These are phyloP conservation scores for Magallana nippona DNA, from an alignment of 2,888 invertebrate genomes.

Conservation along the genomic window DNA sequence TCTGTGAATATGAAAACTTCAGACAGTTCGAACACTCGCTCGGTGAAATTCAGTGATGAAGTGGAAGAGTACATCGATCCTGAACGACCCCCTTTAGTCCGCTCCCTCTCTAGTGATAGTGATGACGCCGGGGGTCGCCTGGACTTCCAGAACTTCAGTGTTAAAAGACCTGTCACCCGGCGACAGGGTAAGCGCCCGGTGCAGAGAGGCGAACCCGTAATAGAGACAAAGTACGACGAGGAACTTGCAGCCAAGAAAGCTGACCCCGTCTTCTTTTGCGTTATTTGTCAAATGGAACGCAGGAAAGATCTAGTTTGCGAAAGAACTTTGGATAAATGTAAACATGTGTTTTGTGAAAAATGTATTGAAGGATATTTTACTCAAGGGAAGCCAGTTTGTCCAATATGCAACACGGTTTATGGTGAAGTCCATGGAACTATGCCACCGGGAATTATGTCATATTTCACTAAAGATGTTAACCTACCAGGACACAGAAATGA, in stretches of 20 bases:
- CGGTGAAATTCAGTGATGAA: conserved; percentile 10
- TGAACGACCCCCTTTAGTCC: not conserved
- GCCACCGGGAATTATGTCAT: conserved; percentile 45
- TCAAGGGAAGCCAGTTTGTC: conserved; percentile 40
- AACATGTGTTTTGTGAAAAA: conserved; percentile 43
- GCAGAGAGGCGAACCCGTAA: not conserved
- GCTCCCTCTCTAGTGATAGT: not conserved
- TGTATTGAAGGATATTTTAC: conserved; percentile 39
- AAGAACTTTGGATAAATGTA: conserved; percentile 42
- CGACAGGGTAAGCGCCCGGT: conserved; percentile 7
- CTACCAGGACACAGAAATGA: conserved; percentile 32
- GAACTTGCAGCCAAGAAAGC: not conserved
- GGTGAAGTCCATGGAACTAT: conserved; percentile 44
- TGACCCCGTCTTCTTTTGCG: conserved; percentile 22
- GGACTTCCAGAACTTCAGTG: not conserved
- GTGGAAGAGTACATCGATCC: conserved; percentile 7
- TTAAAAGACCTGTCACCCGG: not conserved
- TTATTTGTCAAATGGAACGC: conserved; percentile 39
- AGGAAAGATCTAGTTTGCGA: not conserved
- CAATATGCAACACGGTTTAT: conserved; percentile 43
- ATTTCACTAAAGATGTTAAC: not conserved
- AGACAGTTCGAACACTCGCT: not conserved
- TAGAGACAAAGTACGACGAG: not conserved
- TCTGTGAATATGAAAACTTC: conserved; percentile 3
- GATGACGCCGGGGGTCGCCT: not conserved